A percentile compares a stretch with the other conserved stretches of the same genome.
These are phyloP conservation scores for Teinopalpus imperialis DNA, from an alignment of 2,888 invertebrate species.

Conservation along the genomic window DNA sequence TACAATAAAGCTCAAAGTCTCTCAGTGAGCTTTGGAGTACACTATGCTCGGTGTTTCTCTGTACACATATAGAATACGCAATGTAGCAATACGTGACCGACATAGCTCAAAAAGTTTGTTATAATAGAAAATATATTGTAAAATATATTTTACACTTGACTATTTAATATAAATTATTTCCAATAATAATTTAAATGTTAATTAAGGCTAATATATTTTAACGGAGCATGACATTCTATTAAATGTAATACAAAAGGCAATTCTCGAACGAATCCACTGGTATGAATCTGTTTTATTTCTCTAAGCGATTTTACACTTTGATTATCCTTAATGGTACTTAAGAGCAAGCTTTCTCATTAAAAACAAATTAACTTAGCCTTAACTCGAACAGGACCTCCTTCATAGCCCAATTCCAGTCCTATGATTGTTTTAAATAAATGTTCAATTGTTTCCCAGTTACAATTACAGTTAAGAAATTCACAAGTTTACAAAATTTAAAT, in stretches of 20 bases:
- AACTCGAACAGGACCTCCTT: constrained; percentile 5
- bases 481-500: neutral
- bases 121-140: too few relatives aligned
- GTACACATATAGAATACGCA: too few relatives aligned
- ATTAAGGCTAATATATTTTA: too few relatives aligned
- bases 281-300: constrained; percentile 20
- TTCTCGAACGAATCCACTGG: neutral
- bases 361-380: constrained; percentile 20
- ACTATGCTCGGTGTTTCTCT: too few relatives aligned
- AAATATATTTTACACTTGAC: too few relatives aligned
- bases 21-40: too few relatives aligned
- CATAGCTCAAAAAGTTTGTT: too few relatives aligned
- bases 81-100: too few relatives aligned
- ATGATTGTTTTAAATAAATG: constrained; percentile 13
- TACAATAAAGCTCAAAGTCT: too few relatives aligned
- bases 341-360: constrained; percentile 21
- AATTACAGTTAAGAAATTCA: constrained; percentile 4
- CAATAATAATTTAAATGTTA: too few relatives aligned
- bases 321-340: constrained; percentile 20
- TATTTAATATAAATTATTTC: too few relatives aligned
- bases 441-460: neutral
- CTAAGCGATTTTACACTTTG: constrained; percentile 20
- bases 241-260: constrained; percentile 8
- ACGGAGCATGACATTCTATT: constrained; percentile 8
- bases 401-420: neutral